Base-by-base conservation (phyloP, 2,888 invertebrate species). In the Dynastes grantii region DNA sequence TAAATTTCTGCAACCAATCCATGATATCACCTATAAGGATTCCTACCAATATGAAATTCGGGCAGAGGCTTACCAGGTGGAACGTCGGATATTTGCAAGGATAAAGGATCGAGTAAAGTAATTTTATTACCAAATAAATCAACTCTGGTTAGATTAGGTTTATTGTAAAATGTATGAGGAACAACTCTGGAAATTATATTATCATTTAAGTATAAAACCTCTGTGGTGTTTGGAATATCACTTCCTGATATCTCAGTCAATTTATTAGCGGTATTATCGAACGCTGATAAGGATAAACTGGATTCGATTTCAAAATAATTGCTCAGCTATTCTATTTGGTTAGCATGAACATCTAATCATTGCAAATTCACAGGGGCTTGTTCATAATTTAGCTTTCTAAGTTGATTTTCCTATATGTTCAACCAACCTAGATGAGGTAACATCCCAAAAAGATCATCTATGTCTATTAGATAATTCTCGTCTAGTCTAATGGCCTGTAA, bases 21-120 rank as follows among this genome's bases (percentile, higher is more conserved):
- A 97, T 96, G 80, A 95, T 95, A 87, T 96, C 97, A 97, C 85
- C 94, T 92, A 86, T 95, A 94, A 77, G 96, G 96, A 89, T 97
- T 97, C 82, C 94, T 94, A 68, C 95, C 95, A 81, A 97, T 93
- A 87, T 94, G 94, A 88, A 96, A 96, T 88, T 96, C 95, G 5
- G 96, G 95, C 79, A 95, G 91, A 32, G 92, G 90, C 87, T 93
- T 93, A 80, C 93, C 93, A 81, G 92, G 90, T 49, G 94, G 94
- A 70, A 95, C 94, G 32, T 94, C 92, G 79, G 94, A 94, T 89
- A 95, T 94, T 84, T 95, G 90, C 82, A 95, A 88, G 8, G 95
- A 94, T 87, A 95, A 94, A 5, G 94, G 94, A 83, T 94, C 95
- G 80, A 95, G 89, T 86, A 92, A 92, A 63, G 94, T 93, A 85